phyloP scores from a whole-genome alignment of 1,140 invertebrate species.

The Stenopsyche tienmushanensis region DNA sequence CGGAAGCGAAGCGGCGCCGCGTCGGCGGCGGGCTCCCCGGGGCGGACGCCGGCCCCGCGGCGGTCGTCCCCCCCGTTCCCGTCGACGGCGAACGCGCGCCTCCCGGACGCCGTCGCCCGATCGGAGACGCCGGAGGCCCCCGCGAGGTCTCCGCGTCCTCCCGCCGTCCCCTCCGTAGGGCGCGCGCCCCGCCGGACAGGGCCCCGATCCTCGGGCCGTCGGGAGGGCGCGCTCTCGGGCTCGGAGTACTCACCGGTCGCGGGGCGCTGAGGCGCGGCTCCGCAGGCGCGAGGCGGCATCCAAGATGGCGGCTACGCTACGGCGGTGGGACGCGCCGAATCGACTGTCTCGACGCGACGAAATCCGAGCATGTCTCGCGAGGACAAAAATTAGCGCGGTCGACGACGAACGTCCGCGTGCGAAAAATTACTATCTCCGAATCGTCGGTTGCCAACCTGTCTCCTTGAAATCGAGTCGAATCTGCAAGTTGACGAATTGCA shows the following conservation, averaged over 20 bases:
- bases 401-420: neutral
- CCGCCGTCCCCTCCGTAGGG: neutral
- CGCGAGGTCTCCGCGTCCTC: no score
- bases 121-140: neutral
- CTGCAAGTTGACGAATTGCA: no score
- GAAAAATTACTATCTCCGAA: no score
- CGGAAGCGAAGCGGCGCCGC: constrained; percentile 13
- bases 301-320: constrained; percentile 25
- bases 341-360: neutral
- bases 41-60: neutral
- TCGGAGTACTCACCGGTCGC: no score
- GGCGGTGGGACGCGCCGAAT: constrained; percentile 16
- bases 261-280: constrained; percentile 45
- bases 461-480: no score
- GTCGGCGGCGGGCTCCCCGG: constrained; percentile 44
- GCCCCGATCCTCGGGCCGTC: constrained; percentile 50
- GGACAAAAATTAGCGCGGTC: no score
- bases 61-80: neutral
- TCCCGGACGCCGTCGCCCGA: neutral
- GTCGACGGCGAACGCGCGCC: neutral
- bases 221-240: no score
- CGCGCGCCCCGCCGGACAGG: constrained; percentile 43
- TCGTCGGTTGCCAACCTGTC: no score
- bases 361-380: neutral
- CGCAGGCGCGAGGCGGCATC: constrained; percentile 34